Base-by-base conservation (phyloP, 2,888 invertebrate genomes). In the Eupithecia subfuscata region DNA sequence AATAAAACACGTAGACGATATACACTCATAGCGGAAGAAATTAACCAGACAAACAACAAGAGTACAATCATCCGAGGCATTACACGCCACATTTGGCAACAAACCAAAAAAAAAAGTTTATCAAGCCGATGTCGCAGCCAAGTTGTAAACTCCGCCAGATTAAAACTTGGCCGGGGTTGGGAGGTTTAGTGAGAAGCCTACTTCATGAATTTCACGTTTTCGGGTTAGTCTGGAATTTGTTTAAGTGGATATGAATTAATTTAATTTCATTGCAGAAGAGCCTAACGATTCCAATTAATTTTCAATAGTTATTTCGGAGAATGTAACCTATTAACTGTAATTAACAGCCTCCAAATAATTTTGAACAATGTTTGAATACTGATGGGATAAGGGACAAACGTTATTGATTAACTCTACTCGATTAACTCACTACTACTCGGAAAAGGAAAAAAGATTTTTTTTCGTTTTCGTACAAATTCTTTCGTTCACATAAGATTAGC, bases 11-110 rank as follows among this genome's bases (percentile, higher is more conserved):
- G 12, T 60, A 60, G 40, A 37, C 11, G 65, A 0, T 37, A 65
- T 18, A 65, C n/a, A 7, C 37, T 65, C 65, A 18, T 65, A 9
- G 65, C 56, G 76, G 77, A 79, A 74, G 67, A 75, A 78, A 72
- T 65, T 40, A 76, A 79, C 74, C 34, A 73, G 70, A 70, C 74
- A 70, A 77, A 74, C 75, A 71, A 75, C 64, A 76, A 71, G 56
- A 65, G 65, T n/a, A 67, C 65, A 34, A 72, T 72, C 73, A 80
- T 76, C 30, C 52, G 69, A 70, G 52, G 72, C 73, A 78, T 79
- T 77, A 80, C 73, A 78, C 79, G 73, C 79, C 77, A 40, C 73
- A 73, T 79, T 81, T 83, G 82, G 83, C 83, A 83, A 72, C 2
- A 73, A 69, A 80, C 80, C 83, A 82, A 80, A 73, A 80, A 78